Evolutionary conservation across 1,140 invertebrate genomes (phyloP).

Genomic region (Drosophila hydei): DNA sequence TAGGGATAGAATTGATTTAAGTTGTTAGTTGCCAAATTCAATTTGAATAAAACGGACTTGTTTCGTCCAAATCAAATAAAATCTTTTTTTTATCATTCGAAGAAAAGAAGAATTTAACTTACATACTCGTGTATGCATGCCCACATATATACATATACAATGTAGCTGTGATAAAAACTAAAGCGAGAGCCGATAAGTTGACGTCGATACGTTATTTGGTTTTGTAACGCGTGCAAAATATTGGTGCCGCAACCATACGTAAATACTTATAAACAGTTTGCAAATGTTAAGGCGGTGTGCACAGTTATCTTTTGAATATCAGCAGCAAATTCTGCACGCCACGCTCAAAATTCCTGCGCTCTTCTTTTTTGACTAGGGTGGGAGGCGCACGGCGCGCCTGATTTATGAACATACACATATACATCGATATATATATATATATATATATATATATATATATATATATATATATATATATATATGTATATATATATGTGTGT

Average conservation of each 20-base stretch:
- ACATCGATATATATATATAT: background rate
- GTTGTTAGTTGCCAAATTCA: too few relatives aligned
- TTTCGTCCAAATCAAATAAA: too few relatives aligned
- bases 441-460: too few relatives aligned
- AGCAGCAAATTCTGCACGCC: conserved; percentile 28
- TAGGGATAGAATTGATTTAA: too few relatives aligned
- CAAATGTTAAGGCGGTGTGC: conserved; percentile 17
- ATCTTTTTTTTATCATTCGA: too few relatives aligned
- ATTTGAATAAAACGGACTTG: too few relatives aligned
- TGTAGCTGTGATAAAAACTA: conserved; percentile 61
- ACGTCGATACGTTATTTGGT: conserved; percentile 26
- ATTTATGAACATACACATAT: conserved; percentile 32
- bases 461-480: background rate
- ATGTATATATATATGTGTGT: background rate
- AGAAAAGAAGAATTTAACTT: too few relatives aligned
- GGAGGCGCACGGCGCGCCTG: conserved; percentile 29
- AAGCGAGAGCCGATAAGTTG: conserved; percentile 37
- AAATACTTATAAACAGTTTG: conserved; percentile 24
- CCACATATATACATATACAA: conserved; percentile 5
- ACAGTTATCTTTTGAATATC: conserved; percentile 37
- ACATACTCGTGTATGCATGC: conserved; percentile 6
- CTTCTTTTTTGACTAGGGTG: conserved; percentile 3
- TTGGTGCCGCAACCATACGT: conserved; percentile 4
- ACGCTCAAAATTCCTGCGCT: conserved; percentile 61
- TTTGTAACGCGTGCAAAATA: conserved; percentile 54